Base-by-base conservation (phyloP, 2,113 vertebrate genomes). In the Nannospalax galili region DNA sequence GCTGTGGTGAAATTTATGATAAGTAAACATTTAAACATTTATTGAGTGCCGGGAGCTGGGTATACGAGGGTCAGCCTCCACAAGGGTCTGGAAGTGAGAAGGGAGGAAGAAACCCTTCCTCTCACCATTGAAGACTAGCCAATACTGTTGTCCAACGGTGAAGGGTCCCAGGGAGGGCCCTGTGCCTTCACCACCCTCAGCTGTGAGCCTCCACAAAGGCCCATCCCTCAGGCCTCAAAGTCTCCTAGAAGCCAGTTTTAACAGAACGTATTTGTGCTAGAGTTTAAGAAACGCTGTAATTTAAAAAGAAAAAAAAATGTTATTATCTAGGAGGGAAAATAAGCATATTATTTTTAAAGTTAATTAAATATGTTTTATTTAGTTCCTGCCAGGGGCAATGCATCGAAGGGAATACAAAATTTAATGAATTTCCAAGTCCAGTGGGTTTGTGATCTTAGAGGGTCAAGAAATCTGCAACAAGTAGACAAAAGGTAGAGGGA, bases 341-440 rank as follows among this genome's bases (percentile, higher is more conserved):
- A 84, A 95, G 56, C 12, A 73, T 32, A 93, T 70, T 90, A 79
- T 84, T 87, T 52, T 92, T 94, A 90, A 94, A 80, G 84, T 67
- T 96, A 95, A 96, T 93, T 94, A 91, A 97, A 84, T 81, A 90
- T 81, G n/a, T 52, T 94, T 95, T 93, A 87, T 93, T 92, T 94
- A 89, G 78, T 95, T 84, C 19, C 70, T 88, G 14, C 35, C 84
- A 91, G 60, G 60, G 89, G 45, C 32, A 17, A 87, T 56, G n/a
- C 75, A 88, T 45, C 2, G 0, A 89, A 95, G 58, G 42, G 74
- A 89, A 92, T 89, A 86, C 81, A 91, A 88, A 89, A 24, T 94
- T 91, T 86, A 94, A 95, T 91, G 92, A 92, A 96, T 79, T 32
- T 60, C 74, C 6, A 5, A 45, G 72, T 92, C 84, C 58, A 86